Evolutionary conservation across 1,140 invertebrate species (phyloP), one percentile per base, ranked within the genome.

Genomic region (Caenorhabditis inopinata): DNA sequence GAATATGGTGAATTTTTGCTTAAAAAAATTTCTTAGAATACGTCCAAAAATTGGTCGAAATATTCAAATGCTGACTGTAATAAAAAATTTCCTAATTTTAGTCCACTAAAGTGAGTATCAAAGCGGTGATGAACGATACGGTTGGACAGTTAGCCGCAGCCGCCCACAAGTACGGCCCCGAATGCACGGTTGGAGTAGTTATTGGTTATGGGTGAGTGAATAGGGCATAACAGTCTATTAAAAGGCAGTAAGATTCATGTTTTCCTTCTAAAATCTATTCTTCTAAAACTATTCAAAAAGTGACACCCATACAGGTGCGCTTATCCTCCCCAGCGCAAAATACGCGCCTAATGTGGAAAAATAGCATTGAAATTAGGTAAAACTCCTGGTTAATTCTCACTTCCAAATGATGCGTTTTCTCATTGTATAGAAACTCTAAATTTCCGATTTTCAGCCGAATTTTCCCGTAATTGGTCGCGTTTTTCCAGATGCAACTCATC

Each of bases 61-160:
- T 46, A n/a, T 62, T 62, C 16, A 48, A 12, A n/a, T 32, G 16
- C 21, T 82, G 2, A 21, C 18, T 14, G 76, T 84, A 48, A 12
- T n/a, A 14, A 81, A 23, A 1, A 48, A 82, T 21, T 81, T 49
- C 16, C 23, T 46, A 3, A 16, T 83, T 86, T 84, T 51, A 86
- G 85, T 86, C 84, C 1, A 87, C 85, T 46, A 87, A 87, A 74
- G 87, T 85, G 5, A 82, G 84, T 47, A 86, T 88, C 48, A 88
- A 88, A 46, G 87, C 87, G 14, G 87, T 88, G 42, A 88, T 88
- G 87, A 88, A 88, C 77, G 87, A 88, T 76, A 88, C 87, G 6
- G 87, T 88, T 18, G 87, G 87, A 21, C 87, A 88, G 74, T 38
- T 88, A 51, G 87, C 87, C 2, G 87, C 87, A 11, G 86, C 87